Base-by-base conservation (phyloP, 1,140 invertebrate genomes). In the Drosophila rhopaloa region DNA sequence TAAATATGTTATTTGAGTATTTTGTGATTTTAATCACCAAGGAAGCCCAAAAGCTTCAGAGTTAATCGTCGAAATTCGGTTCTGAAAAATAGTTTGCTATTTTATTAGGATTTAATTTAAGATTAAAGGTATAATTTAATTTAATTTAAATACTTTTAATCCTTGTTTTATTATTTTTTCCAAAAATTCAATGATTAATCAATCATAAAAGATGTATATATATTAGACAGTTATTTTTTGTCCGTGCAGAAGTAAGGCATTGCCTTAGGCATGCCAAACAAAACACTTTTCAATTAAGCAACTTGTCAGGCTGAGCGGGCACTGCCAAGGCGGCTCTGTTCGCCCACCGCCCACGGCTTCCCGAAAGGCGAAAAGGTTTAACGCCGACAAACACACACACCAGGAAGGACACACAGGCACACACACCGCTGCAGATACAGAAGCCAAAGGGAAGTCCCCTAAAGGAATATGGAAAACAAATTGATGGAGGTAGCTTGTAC, bases 251-350 rank as follows among this genome's bases (percentile, higher is more conserved):
- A 35, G 19, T 32, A 14, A 37, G 16, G 40, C 72, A 41, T 24
- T 43, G 75, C 75, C 53, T 37, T 24, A 16, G 65, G 76, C 74
- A 50, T 66, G 60, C 68, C 60, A 73, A 76, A 83, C 79, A 86
- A 86, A 86, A 86, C 84, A 83, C 83, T 86, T 86, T 88, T 88
- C 83, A 88, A 88, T 88, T 88, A 88, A 88, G 83, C 83, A 88
- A 88, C 83, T 89, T 88, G 83, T 88, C 83, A 83, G 79, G 27
- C 55, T 38, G 55, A 71, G 54, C 73, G 53, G 72, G 65, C 51
- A 65, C 40, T 53, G 61, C 32, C 60, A 76, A 66, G 63, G 48
- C 58, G 54, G 62, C 59, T 53, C 32, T 50, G 63, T 77, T 66
- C 74, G 75, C 75, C 74, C 63, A 76, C 61, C 47, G 61, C 60